Percentiles rank a stretch among this genome's conserved stretches.
These are phyloP conservation scores for Phainopepla nitens DNA, from an alignment of 2,113 vertebrate genomes.

Conservation along the genomic window DNA sequence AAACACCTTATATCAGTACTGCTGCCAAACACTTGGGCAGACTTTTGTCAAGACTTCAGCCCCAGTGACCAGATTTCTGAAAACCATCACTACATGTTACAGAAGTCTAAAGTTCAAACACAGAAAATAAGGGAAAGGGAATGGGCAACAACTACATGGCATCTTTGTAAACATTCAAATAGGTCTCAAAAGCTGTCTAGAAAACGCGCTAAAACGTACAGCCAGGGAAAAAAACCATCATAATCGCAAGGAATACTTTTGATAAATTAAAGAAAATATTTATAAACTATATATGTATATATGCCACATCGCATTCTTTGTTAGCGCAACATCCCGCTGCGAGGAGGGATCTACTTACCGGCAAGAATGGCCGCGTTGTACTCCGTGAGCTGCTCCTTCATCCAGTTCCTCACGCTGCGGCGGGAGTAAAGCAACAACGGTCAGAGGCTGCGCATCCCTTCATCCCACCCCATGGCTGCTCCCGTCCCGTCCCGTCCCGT, in stretches of 20 bases:
- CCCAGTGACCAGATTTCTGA: neutral
- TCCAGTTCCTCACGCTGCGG: constrained; percentile 44
- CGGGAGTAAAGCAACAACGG: neutral
- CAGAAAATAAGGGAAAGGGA: no score
- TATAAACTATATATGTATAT: neutral
- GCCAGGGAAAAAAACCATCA: fast-evolving
- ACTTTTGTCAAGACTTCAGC: neutral
- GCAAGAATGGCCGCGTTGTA: neutral
- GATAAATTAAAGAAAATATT: neutral
- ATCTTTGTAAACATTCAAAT: neutral
- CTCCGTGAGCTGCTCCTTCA: constrained; percentile 61
- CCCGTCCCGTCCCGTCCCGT: neutral
- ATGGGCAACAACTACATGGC: fast-evolving
- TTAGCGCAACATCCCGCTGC: neutral
- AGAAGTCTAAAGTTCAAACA: neutral
- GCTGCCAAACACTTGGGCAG: neutral
- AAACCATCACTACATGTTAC: fast-evolving
- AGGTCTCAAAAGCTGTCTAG: fast-evolving
- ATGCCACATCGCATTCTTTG: neutral
- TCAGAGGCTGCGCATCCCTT: neutral
- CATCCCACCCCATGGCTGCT: neutral
- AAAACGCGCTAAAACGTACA: fast-evolving
- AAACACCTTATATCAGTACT: neutral
- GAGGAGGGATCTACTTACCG: neutral
- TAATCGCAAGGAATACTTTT: fast-evolving